phyloP scores from a whole-genome alignment of 1,140 invertebrate species.

The Chironomus striatipennis region DNA sequence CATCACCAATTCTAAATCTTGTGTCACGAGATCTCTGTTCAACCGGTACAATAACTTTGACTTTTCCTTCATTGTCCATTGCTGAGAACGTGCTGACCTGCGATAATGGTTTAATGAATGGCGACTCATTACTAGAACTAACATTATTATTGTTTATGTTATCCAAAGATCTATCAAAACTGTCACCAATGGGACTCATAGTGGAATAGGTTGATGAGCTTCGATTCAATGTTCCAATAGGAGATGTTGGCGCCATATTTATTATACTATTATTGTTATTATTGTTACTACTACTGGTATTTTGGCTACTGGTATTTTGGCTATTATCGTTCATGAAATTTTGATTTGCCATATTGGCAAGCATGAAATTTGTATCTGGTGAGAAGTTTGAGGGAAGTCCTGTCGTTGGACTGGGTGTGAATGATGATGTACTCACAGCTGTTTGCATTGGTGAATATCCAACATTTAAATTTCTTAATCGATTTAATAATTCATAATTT shows the following conservation, averaged over 20 bases:
- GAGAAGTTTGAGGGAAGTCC: background rate
- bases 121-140: constrained; percentile 34
- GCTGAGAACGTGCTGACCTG: constrained; percentile 52
- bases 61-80: constrained; percentile 46
- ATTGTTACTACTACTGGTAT: background rate
- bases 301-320: no score
- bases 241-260: constrained; percentile 33
- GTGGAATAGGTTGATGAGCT: constrained; percentile 31
- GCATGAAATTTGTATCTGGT: background rate
- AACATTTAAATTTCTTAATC: constrained; percentile 45
- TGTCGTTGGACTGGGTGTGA: constrained; percentile 11
- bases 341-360: constrained; percentile 28
- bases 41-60: constrained; percentile 48
- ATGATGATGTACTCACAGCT: background rate
- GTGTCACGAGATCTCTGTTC: constrained; percentile 34
- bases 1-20: constrained; percentile 21
- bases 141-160: constrained; percentile 16
- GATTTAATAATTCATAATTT: constrained; percentile 49
- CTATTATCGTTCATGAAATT: constrained; percentile 26
- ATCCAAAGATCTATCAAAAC: constrained; percentile 11
- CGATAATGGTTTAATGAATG: constrained; percentile 58
- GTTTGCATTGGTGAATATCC: constrained; percentile 26
- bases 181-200: constrained; percentile 13
- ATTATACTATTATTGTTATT: constrained; percentile 24
- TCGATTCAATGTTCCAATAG: constrained; percentile 35